A percentile compares a stretch with the other conserved stretches of the same genome.
phyloP scores from a whole-genome alignment of 2,888 invertebrate species.

The Lithophane semibrunnea region DNA sequence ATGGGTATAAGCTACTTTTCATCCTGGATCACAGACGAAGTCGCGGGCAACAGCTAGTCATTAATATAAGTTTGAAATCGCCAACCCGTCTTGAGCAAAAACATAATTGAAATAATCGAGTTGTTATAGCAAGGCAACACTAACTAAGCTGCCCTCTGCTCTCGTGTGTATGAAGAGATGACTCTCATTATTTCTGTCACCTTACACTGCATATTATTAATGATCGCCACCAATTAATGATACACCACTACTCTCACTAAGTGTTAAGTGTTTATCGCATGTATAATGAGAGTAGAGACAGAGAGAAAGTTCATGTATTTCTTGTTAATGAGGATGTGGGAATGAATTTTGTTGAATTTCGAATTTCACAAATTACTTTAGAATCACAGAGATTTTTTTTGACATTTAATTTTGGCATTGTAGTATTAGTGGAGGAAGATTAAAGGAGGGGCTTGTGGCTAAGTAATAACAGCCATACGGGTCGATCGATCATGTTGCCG shows the following conservation, averaged over 20 bases:
- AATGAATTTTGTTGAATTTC: neutral
- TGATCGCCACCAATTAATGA: conserved; percentile 44
- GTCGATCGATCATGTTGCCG: too few species aligned
- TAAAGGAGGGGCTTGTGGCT: too few species aligned
- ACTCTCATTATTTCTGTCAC: conserved; percentile 52
- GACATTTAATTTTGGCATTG: neutral
- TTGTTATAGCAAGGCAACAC: conserved; percentile 16
- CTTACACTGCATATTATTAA: conserved; percentile 44
- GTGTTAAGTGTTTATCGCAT: conserved; percentile 17
- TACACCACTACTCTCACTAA: conserved; percentile 6
- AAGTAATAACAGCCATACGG: too few species aligned
- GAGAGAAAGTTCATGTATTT: conserved; percentile 8
- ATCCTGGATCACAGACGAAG: too few species aligned
- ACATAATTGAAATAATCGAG: neutral
- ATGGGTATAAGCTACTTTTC: too few species aligned
- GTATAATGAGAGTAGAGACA: conserved; percentile 10
- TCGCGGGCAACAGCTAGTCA: too few species aligned
- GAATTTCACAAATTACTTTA: neutral
- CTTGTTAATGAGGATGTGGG: conserved; percentile 6
- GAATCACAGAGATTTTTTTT: neutral
- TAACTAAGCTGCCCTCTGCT: conserved; percentile 23
- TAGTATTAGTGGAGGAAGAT: too few species aligned
- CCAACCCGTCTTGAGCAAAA: neutral
- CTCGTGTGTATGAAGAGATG: conserved; percentile 12
- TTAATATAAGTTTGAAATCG: neutral